Percentiles rank a stretch among this genome's conserved stretches.
These are phyloP conservation scores for Penelope pileata DNA, from an alignment of 2,113 vertebrate species.

Conservation along the genomic window DNA sequence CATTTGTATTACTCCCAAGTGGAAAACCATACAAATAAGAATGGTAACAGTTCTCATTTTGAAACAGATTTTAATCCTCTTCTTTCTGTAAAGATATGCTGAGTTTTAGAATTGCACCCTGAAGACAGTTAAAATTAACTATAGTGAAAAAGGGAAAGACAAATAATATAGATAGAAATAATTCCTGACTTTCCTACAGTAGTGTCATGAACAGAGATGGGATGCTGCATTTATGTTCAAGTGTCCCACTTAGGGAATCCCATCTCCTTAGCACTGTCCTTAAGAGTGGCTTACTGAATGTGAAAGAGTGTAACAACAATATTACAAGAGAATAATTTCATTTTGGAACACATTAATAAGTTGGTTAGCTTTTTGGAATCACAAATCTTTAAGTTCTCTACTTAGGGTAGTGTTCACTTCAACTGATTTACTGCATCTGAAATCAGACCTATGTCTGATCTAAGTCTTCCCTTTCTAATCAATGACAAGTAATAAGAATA, in stretches of 20 bases:
- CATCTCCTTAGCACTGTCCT: neutral
- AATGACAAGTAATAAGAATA: neutral
- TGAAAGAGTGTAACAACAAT: neutral
- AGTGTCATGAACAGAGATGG: neutral
- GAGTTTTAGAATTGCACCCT: neutral
- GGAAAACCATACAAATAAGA: neutral
- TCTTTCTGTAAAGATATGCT: neutral
- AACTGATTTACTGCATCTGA: neutral
- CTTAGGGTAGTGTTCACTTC: neutral
- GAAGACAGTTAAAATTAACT: neutral
- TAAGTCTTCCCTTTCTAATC: neutral
- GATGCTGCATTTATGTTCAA: neutral
- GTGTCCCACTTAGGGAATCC: neutral
- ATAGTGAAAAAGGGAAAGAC: neutral
- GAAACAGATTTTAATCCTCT: neutral
- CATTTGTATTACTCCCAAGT: neutral
- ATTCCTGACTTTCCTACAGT: neutral
- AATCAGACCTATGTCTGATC: neutral
- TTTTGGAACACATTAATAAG: neutral
- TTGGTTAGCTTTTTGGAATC: neutral
- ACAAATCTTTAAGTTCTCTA: neutral
- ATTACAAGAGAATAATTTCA: neutral
- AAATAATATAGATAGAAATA: neutral
- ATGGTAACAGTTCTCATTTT: neutral
- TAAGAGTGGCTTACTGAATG: accelerated